Conservation (phyloP, 1,140 invertebrate genomes). For the Tribolium madens region DNA sequence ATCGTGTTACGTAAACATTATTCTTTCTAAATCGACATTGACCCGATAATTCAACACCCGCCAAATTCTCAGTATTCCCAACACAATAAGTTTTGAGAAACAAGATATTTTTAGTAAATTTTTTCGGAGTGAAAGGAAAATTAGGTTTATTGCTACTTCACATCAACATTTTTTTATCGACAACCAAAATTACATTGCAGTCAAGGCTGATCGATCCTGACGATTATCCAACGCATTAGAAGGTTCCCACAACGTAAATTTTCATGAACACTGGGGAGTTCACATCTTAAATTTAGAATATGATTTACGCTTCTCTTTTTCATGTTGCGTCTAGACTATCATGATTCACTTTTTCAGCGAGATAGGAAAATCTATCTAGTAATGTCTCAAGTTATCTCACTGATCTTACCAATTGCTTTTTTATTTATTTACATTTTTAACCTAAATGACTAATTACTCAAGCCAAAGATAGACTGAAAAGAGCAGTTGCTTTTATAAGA, state of each 20-base stretch:
- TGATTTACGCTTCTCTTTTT: slow-evolving; percentile 1
- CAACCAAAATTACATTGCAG: slow-evolving; percentile 20
- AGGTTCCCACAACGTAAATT: not conserved
- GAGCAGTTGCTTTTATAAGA: not conserved
- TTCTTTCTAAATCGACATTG: slow-evolving; percentile 26
- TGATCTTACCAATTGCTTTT: slow-evolving; percentile 2
- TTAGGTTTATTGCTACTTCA: slow-evolving; percentile 27
- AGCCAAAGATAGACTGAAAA: not conserved
- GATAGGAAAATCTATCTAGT: slow-evolving; percentile 25
- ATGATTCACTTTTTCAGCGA: slow-evolving; percentile 21
- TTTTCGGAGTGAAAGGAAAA: not conserved
- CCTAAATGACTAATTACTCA: slow-evolving; percentile 4
- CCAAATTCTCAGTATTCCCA: not conserved
- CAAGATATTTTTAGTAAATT: slow-evolving; percentile 11
- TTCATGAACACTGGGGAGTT: slow-evolving; percentile 12
- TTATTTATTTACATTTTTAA: slow-evolving; percentile 3
- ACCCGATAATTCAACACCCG: slow-evolving; percentile 21
- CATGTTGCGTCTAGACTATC: slow-evolving; percentile 7
- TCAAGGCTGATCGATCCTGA: slow-evolving; percentile 30
- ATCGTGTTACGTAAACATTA: slow-evolving; percentile 15
- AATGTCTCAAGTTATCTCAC: not conserved
- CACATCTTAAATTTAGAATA: slow-evolving; percentile 26
- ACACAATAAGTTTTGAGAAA: slow-evolving; percentile 16
- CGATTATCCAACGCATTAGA: not conserved
- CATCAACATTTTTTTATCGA: slow-evolving; percentile 30